These are phyloP conservation scores for Eurystomus gularis DNA, from an alignment of 2,113 vertebrate species.

Conservation along the genomic window DNA sequence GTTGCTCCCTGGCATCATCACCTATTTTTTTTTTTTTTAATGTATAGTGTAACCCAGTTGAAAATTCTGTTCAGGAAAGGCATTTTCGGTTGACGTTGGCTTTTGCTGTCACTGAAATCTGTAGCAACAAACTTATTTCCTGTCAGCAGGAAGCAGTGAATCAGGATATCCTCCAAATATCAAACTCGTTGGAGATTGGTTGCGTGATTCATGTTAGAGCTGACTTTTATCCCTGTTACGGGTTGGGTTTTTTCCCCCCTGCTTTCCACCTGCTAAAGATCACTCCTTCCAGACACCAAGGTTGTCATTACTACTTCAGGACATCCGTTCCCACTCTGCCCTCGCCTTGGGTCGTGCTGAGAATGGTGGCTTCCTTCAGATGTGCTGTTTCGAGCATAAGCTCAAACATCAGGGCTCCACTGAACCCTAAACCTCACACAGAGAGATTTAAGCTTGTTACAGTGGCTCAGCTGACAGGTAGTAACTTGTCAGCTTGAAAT, in stretches of 20 bases:
- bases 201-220: constrained; percentile 47
- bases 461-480: background rate
- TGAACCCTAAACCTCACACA: background rate
- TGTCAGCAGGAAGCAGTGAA: constrained; percentile 46
- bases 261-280: constrained; percentile 18
- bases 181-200: background rate
- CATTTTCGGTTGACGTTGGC: background rate
- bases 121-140: constrained; percentile 56
- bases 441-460: background rate
- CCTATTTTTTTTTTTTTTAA: background rate
- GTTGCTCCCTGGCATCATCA: background rate
- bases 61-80: background rate
- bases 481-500: background rate
- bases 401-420: background rate
- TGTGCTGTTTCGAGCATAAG: background rate
- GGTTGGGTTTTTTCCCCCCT: background rate
- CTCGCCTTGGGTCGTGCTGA: background rate
- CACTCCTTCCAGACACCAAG: constrained; percentile 14
- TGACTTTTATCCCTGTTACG: constrained; percentile 45
- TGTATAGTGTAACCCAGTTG: background rate
- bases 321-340: background rate
- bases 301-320: background rate
- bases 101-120: constrained; percentile 50
- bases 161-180: constrained; percentile 66
- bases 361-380: background rate